Conservation (phyloP, 2,888 invertebrate species). For the Heteromyza rotundicornis region DNA sequence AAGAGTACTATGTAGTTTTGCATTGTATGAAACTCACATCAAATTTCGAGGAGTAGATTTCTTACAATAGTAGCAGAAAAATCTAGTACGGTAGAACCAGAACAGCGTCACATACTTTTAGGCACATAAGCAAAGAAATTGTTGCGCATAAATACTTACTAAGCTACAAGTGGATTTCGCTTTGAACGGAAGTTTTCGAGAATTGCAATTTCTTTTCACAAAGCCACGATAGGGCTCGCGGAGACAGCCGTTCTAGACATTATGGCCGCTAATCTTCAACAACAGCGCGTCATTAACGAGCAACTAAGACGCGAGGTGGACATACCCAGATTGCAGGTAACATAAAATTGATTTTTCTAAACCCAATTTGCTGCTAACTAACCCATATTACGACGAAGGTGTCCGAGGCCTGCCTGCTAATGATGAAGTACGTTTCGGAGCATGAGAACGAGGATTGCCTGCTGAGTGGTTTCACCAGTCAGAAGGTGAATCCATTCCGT, state of each 20-base stretch:
- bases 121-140: too few relatives aligned
- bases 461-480: constrained; percentile 90
- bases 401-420: constrained; percentile 89
- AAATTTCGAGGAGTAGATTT: too few relatives aligned
- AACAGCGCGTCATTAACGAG: constrained; percentile 88
- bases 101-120: too few relatives aligned
- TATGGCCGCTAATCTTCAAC: constrained; percentile 92
- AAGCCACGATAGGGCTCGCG: constrained; percentile 63
- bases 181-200: not conserved
- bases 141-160: not conserved
- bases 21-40: too few relatives aligned
- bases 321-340: constrained; percentile 74
- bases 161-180: not conserved
- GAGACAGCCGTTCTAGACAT: constrained; percentile 90
- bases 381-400: constrained; percentile 47
- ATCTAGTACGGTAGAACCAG: too few relatives aligned
- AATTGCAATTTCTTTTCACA: not conserved
- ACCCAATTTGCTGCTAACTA: constrained; percentile 86
- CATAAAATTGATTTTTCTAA: too few relatives aligned
- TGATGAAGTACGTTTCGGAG: constrained; percentile 88
- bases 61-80: too few relatives aligned
- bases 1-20: too few relatives aligned
- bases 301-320: constrained; percentile 91
- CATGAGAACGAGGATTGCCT: constrained; percentile 93
- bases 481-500: constrained; percentile 94